Evolutionary conservation across 2,888 invertebrate species (phyloP), one percentile per base, ranked within the genome.

Genomic region (Drosophila flavopinicola): DNA sequence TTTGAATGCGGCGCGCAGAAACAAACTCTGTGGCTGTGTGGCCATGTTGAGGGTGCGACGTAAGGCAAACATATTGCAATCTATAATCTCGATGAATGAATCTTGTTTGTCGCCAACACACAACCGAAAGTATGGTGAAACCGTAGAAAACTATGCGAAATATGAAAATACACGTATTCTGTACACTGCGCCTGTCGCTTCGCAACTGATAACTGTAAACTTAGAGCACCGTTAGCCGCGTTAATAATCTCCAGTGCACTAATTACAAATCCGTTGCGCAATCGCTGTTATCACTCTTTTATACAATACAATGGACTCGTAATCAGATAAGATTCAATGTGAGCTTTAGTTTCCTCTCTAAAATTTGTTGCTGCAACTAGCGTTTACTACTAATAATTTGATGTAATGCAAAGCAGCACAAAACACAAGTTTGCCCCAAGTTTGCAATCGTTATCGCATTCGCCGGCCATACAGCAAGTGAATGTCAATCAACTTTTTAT

Each of bases 391-490:
- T n/a, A 42, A 27, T 9, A 6, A 37, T 30, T n/a, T 51, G 20
- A 53, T 51, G 37, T 27, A 42, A 57, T 32, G 30, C 25, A 41
- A 15, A 30, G n/a, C 24, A 51, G 41, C 15, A 32, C 20, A 29
- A 59, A 49, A 64, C 32, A 65, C 68, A 59, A 44, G 41, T 47
- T 32, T 58, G 57, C 56, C 25, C 44, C 23, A 24, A 20, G 29
- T 15, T 20, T 52, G 67, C 61, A 74, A 85, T 83, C 75, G 80
- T 84, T 84, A 85, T 85, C 84, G 77, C 63, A 27, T 51, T 32
- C 42, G 56, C 70, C 72, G 60, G 65, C 6, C 23, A 20, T 11
- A 6, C 10, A 32, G 33, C 9, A 33, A 45, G 17, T 11, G 6
- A 54, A 41, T 64, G 74, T 37, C 65, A 64, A 76, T 44, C 51